Evolutionary conservation across 2,797 vertebrate species (phyloP).

Genomic region (Cichlasoma orientale): DNA sequence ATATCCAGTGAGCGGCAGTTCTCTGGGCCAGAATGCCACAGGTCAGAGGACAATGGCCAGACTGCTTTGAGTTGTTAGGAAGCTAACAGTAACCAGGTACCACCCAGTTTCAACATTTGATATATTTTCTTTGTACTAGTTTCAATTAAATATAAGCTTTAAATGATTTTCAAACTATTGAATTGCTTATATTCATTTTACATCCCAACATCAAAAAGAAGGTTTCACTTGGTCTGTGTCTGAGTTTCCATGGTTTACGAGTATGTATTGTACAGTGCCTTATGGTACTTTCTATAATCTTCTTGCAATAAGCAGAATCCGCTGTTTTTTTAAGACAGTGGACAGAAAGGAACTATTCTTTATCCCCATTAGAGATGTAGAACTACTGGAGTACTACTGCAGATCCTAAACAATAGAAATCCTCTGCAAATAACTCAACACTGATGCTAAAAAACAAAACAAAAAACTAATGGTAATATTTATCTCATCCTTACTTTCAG

Average conservation of each 20-base stretch:
- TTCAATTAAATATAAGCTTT: not conserved
- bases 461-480: not conserved
- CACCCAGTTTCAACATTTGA: not conserved
- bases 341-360: not conserved
- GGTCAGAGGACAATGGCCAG: no score
- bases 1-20: not conserved
- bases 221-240: not conserved
- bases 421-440: not conserved
- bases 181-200: not conserved
- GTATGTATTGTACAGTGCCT: not conserved
- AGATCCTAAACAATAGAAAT: not conserved
- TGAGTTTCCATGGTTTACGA: not conserved
- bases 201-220: not conserved
- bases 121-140: not conserved
- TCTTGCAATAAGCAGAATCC: not conserved
- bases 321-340: not conserved
- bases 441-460: not conserved
- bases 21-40: not conserved
- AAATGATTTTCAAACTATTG: not conserved
- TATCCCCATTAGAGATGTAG: not conserved
- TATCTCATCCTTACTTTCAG: slow-evolving; percentile 1
- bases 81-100: not conserved
- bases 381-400: not conserved
- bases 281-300: not conserved
- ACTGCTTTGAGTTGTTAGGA: no score